Percentiles rank a stretch among this genome's conserved stretches.
Evolutionary conservation across 23 tunicate species (phyloP).

Genomic region (Trididemnum miniatum): DNA sequence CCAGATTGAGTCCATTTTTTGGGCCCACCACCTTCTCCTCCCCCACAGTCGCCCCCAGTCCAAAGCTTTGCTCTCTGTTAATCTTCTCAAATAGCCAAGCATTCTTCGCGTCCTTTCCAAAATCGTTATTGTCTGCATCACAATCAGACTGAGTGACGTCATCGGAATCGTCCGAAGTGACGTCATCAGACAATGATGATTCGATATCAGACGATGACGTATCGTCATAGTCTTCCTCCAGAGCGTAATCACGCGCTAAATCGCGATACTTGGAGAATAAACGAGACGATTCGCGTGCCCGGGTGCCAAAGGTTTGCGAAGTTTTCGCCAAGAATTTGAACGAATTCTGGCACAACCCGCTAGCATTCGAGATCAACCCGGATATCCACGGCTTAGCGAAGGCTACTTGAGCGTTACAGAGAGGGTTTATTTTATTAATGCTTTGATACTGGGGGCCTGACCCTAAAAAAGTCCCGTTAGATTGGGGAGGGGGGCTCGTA

Average conservation of each 20-base stretch:
- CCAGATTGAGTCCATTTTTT: background rate
- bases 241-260: slow-evolving; percentile 25
- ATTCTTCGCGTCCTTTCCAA: background rate
- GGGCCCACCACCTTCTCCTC: background rate
- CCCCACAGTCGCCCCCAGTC: slow-evolving; percentile 58
- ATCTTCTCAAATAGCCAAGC: background rate
- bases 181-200: slow-evolving; percentile 62
- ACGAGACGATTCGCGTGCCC: background rate
- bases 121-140: background rate
- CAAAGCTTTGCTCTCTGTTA: slow-evolving; percentile 40
- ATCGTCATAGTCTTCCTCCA: slow-evolving; percentile 55
- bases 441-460: slow-evolving; percentile 90
- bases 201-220: slow-evolving; percentile 55
- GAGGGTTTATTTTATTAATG: slow-evolving; percentile 4
- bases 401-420: slow-evolving; percentile 14
- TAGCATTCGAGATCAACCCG: slow-evolving; percentile 2
- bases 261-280: slow-evolving; percentile 65
- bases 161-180: slow-evolving; percentile 19
- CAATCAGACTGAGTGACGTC: background rate
- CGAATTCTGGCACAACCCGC: slow-evolving; percentile 5
- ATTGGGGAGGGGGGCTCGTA: slow-evolving; percentile 1
- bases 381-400: slow-evolving; percentile 71
- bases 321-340: slow-evolving; percentile 14
- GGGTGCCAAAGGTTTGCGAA: background rate
- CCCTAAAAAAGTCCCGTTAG: slow-evolving; percentile 80